Evolutionary conservation across 2,797 vertebrate genomes (phyloP).

Genomic region (Urocyon cinereoargenteus): DNA sequence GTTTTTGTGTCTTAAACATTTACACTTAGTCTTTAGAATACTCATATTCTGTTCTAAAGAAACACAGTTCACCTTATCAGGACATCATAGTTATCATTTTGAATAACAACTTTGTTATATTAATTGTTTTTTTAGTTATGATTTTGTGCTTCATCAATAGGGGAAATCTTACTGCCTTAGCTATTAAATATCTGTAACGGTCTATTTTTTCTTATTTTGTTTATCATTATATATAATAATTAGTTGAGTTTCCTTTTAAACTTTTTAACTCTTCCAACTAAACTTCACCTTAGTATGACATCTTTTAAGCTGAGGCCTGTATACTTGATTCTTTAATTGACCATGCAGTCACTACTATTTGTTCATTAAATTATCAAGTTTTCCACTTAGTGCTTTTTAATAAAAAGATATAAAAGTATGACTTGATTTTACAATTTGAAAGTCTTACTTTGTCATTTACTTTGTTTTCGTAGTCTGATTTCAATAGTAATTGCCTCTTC

Average conservation of each 20-base stretch:
- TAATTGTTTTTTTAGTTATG: not conserved
- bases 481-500: not conserved
- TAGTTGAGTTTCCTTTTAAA: not conserved
- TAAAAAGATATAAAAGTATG: not conserved
- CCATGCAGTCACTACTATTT: not conserved
- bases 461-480: not conserved
- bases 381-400: not conserved
- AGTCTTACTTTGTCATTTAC: not conserved
- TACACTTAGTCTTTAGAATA: not conserved
- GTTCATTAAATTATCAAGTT: not conserved
- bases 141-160: not conserved
- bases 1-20: not conserved
- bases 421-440: not conserved
- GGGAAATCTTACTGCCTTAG: not conserved
- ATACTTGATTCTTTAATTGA: not conserved
- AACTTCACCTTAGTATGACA: not conserved
- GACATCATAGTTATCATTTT: slow-evolving; percentile 1
- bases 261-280: not conserved
- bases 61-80: not conserved
- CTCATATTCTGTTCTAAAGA: not conserved
- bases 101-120: not conserved
- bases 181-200: not conserved
- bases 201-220: not conserved
- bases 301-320: not conserved
- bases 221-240: not conserved